phyloP scores from a whole-genome alignment of 2,888 invertebrate genomes.

The Bembecia ichneumoniformis region DNA sequence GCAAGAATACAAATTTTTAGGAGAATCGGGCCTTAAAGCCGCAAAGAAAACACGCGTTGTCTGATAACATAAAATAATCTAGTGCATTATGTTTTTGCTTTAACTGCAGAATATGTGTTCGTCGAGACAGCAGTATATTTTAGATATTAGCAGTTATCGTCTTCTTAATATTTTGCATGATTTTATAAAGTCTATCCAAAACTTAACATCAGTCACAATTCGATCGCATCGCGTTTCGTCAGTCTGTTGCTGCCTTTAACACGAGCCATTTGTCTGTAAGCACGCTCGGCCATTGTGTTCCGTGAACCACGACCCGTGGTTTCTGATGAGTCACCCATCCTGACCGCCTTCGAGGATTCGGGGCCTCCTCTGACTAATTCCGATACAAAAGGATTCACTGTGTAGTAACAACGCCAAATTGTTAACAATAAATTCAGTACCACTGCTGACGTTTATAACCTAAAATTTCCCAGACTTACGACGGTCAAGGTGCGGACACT shows the following conservation, averaged over 20 bases:
- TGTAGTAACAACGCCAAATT: not conserved
- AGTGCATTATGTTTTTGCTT: too few relatives aligned
- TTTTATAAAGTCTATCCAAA: too few relatives aligned
- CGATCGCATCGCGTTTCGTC: too few relatives aligned
- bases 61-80: too few relatives aligned
- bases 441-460: constrained; percentile 2
- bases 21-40: too few relatives aligned
- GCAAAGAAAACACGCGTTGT: too few relatives aligned
- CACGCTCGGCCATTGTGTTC: constrained; percentile 24
- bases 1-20: too few relatives aligned
- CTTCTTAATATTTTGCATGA: too few relatives aligned
- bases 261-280: not conserved
- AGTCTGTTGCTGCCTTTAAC: not conserved
- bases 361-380: constrained; percentile 41
- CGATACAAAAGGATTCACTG: not conserved
- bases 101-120: too few relatives aligned
- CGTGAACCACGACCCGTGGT: constrained; percentile 41
- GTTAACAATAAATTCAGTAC: not conserved
- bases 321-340: constrained; percentile 54
- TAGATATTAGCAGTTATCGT: too few relatives aligned
- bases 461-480: not conserved
- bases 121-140: too few relatives aligned
- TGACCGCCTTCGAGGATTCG: constrained; percentile 45
- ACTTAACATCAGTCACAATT: too few relatives aligned
- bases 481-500: not conserved